Evolutionary conservation across 1,140 invertebrate species (phyloP), one percentile per base, ranked within the genome.

Genomic region (Brachionus angularis): DNA sequence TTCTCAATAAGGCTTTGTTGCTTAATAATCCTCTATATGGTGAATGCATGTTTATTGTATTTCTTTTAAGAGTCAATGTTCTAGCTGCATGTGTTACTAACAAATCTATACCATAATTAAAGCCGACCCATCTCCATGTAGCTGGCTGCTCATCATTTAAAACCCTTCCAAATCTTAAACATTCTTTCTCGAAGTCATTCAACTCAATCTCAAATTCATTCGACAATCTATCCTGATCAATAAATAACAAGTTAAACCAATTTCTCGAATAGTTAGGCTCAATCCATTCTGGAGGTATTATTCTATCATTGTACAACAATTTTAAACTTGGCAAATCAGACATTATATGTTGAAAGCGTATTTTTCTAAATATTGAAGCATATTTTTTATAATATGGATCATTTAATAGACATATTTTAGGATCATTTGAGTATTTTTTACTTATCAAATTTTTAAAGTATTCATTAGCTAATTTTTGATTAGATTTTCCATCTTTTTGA

Each of bases 81-180:
- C 62, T 27, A 14, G 42, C 47, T 1, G 62, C 62, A 50, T 67
- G 62, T 12, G 62, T 67, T 21, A 67, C 42, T 14, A 67, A 21
- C 31, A 67, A 33, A 21, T 67, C 62, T 12, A 67, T 18, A 7
- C 62, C 62, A 36, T 47, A 67, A 18, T 67, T 67, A 27, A 67
- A 67, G 23, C 62, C 62, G 23, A 47, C 62, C 62, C 62, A 67
- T 31, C 62, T 39, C 62, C 62, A 67, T 3, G 62, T 67, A 12
- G 42, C 42, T 18, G 62, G 47, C 14, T 46, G 42, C 18, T 67
- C 62, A 33, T 67, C 62, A 31, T 10, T 33, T 7, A 67, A 25
- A 8, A 67, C 31, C 14, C 62, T 27, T 12, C 62, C 62, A 23
- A 67, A 67, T 25, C 62, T 27, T 16, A 67, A 21, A n/a, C 23